Base-by-base conservation (phyloP, 2,113 vertebrate genomes). In the Dipodomys merriami region DNA sequence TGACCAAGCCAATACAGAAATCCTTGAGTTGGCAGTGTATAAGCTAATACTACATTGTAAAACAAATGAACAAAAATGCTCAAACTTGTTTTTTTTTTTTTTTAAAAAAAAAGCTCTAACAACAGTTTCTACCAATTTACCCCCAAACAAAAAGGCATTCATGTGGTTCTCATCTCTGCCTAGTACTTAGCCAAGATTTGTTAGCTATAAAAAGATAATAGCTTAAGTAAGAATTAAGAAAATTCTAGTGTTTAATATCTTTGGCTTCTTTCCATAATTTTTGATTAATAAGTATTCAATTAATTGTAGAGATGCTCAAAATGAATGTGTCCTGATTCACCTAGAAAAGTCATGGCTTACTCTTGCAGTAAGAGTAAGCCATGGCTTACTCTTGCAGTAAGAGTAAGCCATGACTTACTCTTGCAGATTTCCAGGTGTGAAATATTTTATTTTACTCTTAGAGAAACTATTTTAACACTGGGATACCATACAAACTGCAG, bases 281-380 rank as follows among this genome's bases (percentile, higher is more conserved):
- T 69, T 88, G 57, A 88, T 83, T 60, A 80, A 88, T 94, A 79
- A 85, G 27, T 10, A 4, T 78, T 68, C 1, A 8, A 10, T 77
- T 88, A 49, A 49, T 81, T 86, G 49, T 69, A 88, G 68, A 91
- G 49, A 69, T 71, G 16, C 35, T 90, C 72, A 81, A 88, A 94
- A 80, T 85, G 33, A 80, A 85, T 35, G 7, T 74, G 49, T 78
- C 49, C 39, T 74, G 62, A 81, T 1, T 81, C 64, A 88, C 12
- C 25, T 30, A 83, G 53, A 81, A 30, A 84, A 60, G 29, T 69
- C 25, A 86, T 74, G 44, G 23, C 49, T 93, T 76, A 73, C 82
- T 74, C 84, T 68, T 71, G 71, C 77, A 83, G 73, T n/a, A n/a
- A n/a, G n/a, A n/a, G n/a, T n/a, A 84, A 60, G 29, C 65, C 25